These are phyloP conservation scores for Hemicrepidius hirtus DNA, from an alignment of 2,888 invertebrate genomes.

Conservation along the genomic window DNA sequence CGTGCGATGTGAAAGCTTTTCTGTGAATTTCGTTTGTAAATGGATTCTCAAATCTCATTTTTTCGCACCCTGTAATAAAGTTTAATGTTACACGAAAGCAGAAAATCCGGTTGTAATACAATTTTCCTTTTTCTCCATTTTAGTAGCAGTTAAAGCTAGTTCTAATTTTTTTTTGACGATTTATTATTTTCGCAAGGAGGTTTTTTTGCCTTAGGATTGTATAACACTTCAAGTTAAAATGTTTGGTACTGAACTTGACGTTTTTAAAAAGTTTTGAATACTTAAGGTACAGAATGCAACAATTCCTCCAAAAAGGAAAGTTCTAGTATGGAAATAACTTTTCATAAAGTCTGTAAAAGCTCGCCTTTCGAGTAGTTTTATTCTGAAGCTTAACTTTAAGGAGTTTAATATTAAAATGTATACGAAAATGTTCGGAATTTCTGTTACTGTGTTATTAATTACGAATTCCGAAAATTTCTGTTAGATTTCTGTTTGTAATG, in stretches of 20 bases:
- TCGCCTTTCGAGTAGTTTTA: neutral
- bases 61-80: neutral
- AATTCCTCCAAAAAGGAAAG: conserved; percentile 5
- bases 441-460: conserved; percentile 4
- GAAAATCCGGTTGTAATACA: too few species aligned
- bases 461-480: neutral
- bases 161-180: too few species aligned
- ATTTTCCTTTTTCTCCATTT: too few species aligned
- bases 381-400: neutral
- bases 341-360: neutral
- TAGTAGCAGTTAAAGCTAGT: too few species aligned
- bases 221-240: too few species aligned
- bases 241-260: too few species aligned
- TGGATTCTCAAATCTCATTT: conserved; percentile 10
- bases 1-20: neutral
- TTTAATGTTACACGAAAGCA: neutral
- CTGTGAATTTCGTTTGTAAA: conserved; percentile 8
- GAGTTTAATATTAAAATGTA: neutral
- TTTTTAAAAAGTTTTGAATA: too few species aligned
- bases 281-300: neutral
- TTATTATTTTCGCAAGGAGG: too few species aligned
- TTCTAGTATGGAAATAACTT: neutral
- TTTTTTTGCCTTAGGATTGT: too few species aligned
- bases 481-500: too few species aligned
- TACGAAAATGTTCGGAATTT: neutral